Conservation (phyloP, 2,113 vertebrate genomes). For the Callipepla squamata region DNA sequence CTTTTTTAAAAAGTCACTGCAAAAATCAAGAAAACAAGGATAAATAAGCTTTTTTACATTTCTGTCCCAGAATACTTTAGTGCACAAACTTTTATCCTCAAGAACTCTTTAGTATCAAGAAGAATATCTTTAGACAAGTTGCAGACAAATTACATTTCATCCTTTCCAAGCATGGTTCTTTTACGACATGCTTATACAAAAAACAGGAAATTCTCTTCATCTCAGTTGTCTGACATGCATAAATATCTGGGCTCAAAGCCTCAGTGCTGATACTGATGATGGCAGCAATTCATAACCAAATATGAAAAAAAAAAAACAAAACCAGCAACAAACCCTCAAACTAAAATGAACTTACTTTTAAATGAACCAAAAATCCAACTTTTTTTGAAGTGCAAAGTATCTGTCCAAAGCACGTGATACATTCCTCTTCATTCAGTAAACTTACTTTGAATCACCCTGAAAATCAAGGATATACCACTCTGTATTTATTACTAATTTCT, state of each 20-base stretch:
- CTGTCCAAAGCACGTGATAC: neutral
- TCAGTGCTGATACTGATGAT: neutral
- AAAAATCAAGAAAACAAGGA: neutral
- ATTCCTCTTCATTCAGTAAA: neutral
- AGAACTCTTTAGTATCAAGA: neutral
- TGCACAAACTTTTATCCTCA: neutral
- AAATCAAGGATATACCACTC: neutral
- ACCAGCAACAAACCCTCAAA: neutral
- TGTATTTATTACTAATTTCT: neutral
- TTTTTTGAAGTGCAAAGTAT: neutral
- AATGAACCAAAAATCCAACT: too few species aligned
- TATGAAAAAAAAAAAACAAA: neutral
- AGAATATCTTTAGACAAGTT: conserved; percentile 10
- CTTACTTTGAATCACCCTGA: neutral
- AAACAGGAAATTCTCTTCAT: conserved; percentile 60
- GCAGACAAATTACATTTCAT: conserved; percentile 19
- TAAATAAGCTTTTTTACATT: neutral
- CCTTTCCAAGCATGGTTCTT: conserved; percentile 38
- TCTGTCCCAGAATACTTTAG: neutral
- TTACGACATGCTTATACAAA: conserved; percentile 14
- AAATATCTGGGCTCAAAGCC: conserved; percentile 39
- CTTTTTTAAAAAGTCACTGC: neutral
- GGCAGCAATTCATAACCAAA: conserved; percentile 8
- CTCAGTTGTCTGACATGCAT: conserved; percentile 25
- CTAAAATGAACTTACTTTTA: neutral